Percentiles rank a stretch among this genome's conserved stretches.
Conservation (phyloP, 1,140 invertebrate species). For the Heliconius himera region DNA sequence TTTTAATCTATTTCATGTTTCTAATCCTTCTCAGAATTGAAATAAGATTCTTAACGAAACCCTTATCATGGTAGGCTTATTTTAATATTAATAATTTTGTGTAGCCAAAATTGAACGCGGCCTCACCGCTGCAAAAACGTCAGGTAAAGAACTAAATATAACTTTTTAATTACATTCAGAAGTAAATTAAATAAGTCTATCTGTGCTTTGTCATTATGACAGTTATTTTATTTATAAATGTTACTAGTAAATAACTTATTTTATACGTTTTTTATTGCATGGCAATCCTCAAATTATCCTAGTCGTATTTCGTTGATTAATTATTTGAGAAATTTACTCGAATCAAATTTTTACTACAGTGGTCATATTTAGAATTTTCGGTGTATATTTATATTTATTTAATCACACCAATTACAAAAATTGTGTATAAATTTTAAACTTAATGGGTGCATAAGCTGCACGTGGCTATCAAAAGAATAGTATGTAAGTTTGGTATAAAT, state of each 20-base stretch:
- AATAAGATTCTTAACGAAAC: constrained; percentile 32
- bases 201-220: background rate
- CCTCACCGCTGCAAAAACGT: constrained; percentile 9
- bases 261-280: too few species aligned
- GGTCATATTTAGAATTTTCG: too few species aligned
- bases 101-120: constrained; percentile 20
- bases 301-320: too few species aligned
- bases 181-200: background rate
- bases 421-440: too few species aligned
- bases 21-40: constrained; percentile 16
- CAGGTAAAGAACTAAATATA: constrained; percentile 8
- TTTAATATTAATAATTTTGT: constrained; percentile 24
- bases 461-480: background rate
- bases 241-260: background rate
- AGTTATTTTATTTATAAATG: background rate
- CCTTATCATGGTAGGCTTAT: constrained; percentile 29
- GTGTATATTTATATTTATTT: too few species aligned
- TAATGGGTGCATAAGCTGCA: too few species aligned
- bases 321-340: too few species aligned
- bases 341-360: too few species aligned
- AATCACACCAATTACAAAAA: too few species aligned
- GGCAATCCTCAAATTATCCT: too few species aligned
- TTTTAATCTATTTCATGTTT: background rate
- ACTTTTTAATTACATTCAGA: background rate
- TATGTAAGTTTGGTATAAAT: background rate